phyloP scores from a whole-genome alignment of 2,113 vertebrate genomes.

The Anthoscopus minutus region DNA sequence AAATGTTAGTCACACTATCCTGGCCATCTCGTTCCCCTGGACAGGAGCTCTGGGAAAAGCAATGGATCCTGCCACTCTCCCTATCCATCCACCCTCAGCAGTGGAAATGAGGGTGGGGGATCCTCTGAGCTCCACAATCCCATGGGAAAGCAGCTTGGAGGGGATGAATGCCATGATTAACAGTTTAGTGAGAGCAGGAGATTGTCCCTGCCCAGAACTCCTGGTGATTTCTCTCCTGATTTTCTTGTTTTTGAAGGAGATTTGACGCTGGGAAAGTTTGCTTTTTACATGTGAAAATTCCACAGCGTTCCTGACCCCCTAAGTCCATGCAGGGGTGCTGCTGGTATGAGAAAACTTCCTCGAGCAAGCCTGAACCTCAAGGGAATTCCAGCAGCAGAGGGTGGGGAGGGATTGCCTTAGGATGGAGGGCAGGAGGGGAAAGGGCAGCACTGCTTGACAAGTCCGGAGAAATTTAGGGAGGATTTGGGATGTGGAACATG shows the following conservation, averaged over 20 bases:
- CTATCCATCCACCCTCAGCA: no score
- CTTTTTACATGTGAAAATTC: background rate
- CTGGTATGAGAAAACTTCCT: background rate
- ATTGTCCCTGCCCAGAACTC: background rate
- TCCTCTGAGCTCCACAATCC: rapidly evolving
- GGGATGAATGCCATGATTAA: background rate
- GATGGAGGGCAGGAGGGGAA: conserved; percentile 8
- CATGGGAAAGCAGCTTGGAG: background rate
- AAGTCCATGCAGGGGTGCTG: background rate
- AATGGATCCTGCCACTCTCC: rapidly evolving
- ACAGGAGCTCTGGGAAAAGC: background rate
- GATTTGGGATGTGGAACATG: background rate
- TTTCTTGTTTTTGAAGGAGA: background rate
- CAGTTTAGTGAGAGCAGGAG: background rate
- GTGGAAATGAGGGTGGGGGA: background rate
- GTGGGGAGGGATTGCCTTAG: rapidly evolving
- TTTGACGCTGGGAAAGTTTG: background rate
- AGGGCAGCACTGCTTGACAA: background rate
- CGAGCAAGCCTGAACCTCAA: rapidly evolving
- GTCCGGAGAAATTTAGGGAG: background rate
- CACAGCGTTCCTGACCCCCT: rapidly evolving
- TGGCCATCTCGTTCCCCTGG: rapidly evolving
- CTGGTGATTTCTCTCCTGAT: rapidly evolving
- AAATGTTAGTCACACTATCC: background rate
- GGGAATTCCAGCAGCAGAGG: background rate